Evolutionary conservation across 30 jellyfish, hydroid and myxozoan genomes (phyloP), one percentile per base, ranked within the genome.

Genomic region (Aurelia sp.): DNA sequence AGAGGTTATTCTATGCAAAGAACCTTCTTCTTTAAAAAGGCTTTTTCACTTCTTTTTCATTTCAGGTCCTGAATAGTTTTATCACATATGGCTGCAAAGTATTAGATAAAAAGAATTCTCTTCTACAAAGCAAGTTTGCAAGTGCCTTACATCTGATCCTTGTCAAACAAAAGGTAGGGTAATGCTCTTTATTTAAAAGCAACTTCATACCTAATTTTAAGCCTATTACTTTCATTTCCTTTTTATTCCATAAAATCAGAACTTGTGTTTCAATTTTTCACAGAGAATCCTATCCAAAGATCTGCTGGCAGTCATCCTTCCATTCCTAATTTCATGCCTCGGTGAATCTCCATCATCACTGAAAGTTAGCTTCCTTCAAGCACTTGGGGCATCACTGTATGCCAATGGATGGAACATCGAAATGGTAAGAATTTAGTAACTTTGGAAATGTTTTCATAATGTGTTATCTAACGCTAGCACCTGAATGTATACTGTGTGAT

Each of bases 111-210:
- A 91, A 86, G 57, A 65, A 58, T 33, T 63, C 59, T 64, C 63
- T 91, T 73, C 80, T 84, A 52, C 73, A 66, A 63, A 91, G 97
- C 84, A 91, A 91, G 81, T 91, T 91, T 84, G 97, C 97, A 20
- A 82, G 85, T 83, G 86, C 88, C 19, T 53, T 91, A 13, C 52
- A 78, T 47, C 82, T 91, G 4, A 63, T 83, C 41, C 97, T 91
- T 50, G 75, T 91, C 71, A 84, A 72, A 21, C 81, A 64, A n/a
- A 77, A 91, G 91, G 97, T 91, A 85, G 15, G 63, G 6, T 15
- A 6, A 11, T 76, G 17, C 27, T 19, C 0, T 51, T 18, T 57
- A 35, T 27, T 27, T 27, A 27, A 27, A 27, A 27, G 33, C 33
- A 27, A 27, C 4, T n/a, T 5, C 24, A 61, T 4, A 19, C 71